phyloP scores from a whole-genome alignment of 1,140 invertebrate genomes.

The Nebria ingens region DNA sequence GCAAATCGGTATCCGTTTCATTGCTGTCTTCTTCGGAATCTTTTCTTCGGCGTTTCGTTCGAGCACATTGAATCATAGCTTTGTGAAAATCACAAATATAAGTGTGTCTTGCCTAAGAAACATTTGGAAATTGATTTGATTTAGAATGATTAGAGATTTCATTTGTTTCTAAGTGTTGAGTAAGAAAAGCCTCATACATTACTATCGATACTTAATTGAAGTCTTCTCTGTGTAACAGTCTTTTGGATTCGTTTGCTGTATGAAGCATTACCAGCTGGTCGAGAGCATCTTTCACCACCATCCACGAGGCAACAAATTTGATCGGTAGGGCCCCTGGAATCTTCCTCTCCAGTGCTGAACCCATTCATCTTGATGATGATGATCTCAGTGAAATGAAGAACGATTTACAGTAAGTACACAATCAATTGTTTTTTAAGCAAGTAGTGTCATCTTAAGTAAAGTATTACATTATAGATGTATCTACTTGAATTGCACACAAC shows the following conservation, averaged over 20 bases:
- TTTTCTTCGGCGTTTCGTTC: slow-evolving; percentile 72
- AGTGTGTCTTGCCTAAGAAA: slow-evolving; percentile 79
- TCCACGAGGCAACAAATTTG: slow-evolving; percentile 92
- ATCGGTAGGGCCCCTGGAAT: slow-evolving; percentile 67
- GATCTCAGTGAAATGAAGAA: no score
- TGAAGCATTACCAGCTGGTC: slow-evolving; percentile 86
- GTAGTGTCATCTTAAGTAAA: no score
- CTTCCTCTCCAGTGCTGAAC: slow-evolving; percentile 83
- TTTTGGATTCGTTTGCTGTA: slow-evolving; percentile 96
- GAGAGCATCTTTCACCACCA: slow-evolving; percentile 72
- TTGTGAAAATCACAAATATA: slow-evolving; percentile 98
- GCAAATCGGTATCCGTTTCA: slow-evolving; percentile 75
- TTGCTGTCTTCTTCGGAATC: slow-evolving; percentile 90
- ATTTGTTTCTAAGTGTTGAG: neutral
- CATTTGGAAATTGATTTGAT: no score
- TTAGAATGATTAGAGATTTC: neutral
- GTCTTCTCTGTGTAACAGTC: slow-evolving; percentile 82
- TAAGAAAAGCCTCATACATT: slow-evolving; percentile 43
- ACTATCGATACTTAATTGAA: slow-evolving; percentile 80
- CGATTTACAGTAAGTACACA: no score
- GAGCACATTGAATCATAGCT: slow-evolving; percentile 84
- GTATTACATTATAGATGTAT: no score
- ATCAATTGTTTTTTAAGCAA: no score
- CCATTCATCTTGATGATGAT: slow-evolving; percentile 65
- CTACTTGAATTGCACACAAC: no score